Evolutionary conservation across 2,888 invertebrate species (phyloP).

Genomic region (Silvanus unidentatus): DNA sequence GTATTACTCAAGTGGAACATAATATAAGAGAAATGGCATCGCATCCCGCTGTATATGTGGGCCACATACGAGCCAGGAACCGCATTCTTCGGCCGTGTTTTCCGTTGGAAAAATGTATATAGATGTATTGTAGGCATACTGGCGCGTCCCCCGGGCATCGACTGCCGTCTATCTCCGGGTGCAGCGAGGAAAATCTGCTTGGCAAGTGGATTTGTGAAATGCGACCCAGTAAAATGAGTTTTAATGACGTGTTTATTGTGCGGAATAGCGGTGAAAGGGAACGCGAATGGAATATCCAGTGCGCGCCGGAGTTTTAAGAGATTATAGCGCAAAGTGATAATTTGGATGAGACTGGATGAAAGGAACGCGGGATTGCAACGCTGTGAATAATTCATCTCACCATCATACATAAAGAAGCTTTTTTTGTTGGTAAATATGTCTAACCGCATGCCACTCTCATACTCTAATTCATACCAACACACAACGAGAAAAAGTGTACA

Average conservation of each 20-base stretch:
- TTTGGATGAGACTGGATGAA: conserved; percentile 36
- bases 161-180: no score
- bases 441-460: conserved; percentile 17
- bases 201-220: conserved; percentile 17
- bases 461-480: conserved; percentile 10
- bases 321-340: conserved; percentile 41
- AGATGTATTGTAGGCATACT: conserved; percentile 7
- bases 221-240: conserved; percentile 33
- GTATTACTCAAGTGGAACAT: conserved; percentile 32
- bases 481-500: background rate
- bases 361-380: conserved; percentile 30
- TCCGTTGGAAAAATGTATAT: conserved; percentile 8
- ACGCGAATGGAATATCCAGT: conserved; percentile 29
- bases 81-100: conserved; percentile 2
- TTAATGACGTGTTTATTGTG: conserved; percentile 39
- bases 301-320: conserved; percentile 35
- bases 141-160: conserved; percentile 6
- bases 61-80: no score
- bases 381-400: conserved; percentile 37
- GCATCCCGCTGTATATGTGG: background rate
- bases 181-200: conserved; percentile 3
- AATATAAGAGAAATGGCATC: conserved; percentile 19
- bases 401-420: conserved; percentile 24
- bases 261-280: conserved; percentile 27
- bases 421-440: conserved; percentile 28